Percentiles rank a stretch among this genome's conserved stretches.
These are phyloP conservation scores for Vulpes vulpes DNA, from an alignment of 2,113 vertebrate genomes.

Conservation along the genomic window DNA sequence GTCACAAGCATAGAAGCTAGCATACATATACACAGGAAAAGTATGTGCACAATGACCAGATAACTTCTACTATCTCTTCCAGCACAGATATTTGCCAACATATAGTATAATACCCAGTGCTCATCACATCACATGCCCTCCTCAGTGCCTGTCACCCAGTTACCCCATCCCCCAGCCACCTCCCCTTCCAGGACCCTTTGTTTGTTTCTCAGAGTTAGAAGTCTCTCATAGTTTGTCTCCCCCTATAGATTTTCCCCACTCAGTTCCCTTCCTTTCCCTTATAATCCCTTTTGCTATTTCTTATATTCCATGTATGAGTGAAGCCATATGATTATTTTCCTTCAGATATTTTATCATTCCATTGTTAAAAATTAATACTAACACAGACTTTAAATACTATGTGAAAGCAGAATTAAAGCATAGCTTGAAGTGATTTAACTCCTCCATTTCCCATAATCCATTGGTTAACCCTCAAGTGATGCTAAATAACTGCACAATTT, in stretches of 20 bases:
- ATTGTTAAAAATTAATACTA: slow-evolving; percentile 30
- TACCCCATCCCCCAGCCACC: too few species aligned
- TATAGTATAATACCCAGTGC: too few species aligned
- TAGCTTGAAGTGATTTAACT: not conserved
- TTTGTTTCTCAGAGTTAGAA: too few species aligned
- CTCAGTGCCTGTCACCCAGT: too few species aligned
- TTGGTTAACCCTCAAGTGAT: not conserved
- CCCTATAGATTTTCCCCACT: too few species aligned
- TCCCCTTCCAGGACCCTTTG: too few species aligned
- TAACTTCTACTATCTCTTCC: not conserved
- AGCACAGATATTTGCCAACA: not conserved
- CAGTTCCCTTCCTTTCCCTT: too few species aligned
- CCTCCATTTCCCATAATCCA: not conserved
- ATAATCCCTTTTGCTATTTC: too few species aligned
- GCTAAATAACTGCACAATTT: not conserved
- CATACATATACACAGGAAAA: not conserved
- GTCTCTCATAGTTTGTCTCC: too few species aligned
- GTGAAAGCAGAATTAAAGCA: not conserved
- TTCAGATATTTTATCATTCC: not conserved
- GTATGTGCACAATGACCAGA: not conserved
- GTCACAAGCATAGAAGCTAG: not conserved
- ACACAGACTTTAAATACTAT: slow-evolving; percentile 27
- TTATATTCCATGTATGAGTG: too few species aligned
- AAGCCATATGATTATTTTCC: too few species aligned
- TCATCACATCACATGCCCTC: too few species aligned